Percentiles rank a stretch among this genome's conserved stretches.
phyloP scores from a whole-genome alignment of 2,888 invertebrate genomes.

The Aethes cnicana region DNA sequence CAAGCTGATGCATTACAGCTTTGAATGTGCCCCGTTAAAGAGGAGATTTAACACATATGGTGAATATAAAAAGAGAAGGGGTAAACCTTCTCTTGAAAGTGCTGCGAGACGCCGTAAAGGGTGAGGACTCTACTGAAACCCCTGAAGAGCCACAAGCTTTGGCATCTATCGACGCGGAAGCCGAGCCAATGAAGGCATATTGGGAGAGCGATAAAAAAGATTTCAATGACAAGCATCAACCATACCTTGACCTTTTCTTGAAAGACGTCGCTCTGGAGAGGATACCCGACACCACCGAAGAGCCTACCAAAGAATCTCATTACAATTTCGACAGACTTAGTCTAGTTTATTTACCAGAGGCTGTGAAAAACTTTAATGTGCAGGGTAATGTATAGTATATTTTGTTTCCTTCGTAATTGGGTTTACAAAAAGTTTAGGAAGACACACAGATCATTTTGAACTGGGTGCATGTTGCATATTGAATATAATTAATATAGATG shows the following conservation, averaged over 20 bases:
- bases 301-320: constrained; percentile 70
- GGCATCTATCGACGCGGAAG: constrained; percentile 43
- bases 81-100: constrained; percentile 71
- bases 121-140: constrained; percentile 53
- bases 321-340: constrained; percentile 67
- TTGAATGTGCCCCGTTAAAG: constrained; percentile 65
- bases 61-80: constrained; percentile 71
- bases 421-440: constrained; percentile 49
- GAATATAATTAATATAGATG: constrained; percentile 15
- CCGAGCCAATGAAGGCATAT: constrained; percentile 72
- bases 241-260: constrained; percentile 66
- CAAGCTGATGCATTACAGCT: constrained; percentile 66
- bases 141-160: constrained; percentile 42
- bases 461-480: constrained; percentile 59
- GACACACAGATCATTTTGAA: constrained; percentile 76
- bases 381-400: constrained; percentile 69
- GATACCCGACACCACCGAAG: constrained; percentile 69
- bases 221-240: constrained; percentile 57
- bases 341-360: constrained; percentile 60
- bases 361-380: constrained; percentile 55
- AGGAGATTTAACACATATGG: constrained; percentile 69
- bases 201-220: constrained; percentile 72
- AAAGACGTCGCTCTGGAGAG: constrained; percentile 60
- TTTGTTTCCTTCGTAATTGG: constrained; percentile 39
- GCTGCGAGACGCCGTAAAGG: constrained; percentile 52